Evolutionary conservation across 2,888 invertebrate species (phyloP).

Genomic region (Metacarcinus magister): DNA sequence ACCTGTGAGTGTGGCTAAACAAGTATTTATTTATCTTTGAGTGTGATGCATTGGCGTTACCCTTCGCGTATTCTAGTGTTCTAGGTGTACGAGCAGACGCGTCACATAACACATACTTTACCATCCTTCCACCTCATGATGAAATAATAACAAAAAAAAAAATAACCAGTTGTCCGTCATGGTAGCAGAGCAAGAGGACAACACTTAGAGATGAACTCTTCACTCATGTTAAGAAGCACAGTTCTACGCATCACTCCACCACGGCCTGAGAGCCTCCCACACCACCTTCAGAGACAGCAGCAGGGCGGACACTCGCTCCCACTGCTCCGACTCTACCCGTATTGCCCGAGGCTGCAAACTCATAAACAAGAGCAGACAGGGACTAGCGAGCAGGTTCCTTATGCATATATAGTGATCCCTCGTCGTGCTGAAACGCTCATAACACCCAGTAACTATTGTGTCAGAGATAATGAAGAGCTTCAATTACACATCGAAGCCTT

Average conservation of each 20-base stretch:
- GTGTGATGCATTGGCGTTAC: too few species aligned
- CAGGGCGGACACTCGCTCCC: neutral
- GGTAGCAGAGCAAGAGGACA: neutral
- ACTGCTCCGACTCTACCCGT: neutral
- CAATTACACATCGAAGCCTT: slow-evolving; percentile 21
- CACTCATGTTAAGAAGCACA: neutral
- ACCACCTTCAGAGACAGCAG: neutral
- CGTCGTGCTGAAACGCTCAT: neutral
- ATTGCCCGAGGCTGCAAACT: neutral
- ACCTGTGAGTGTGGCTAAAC: too few species aligned
- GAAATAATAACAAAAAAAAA: too few species aligned
- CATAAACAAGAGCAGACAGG: neutral
- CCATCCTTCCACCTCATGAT: neutral
- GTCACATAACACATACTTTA: neutral
- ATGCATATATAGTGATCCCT: slow-evolving; percentile 11
- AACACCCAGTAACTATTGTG: slow-evolving; percentile 31
- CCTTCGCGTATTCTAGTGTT: neutral
- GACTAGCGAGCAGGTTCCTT: slow-evolving; percentile 9
- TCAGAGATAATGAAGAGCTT: slow-evolving; percentile 36
- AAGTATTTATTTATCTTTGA: too few species aligned
- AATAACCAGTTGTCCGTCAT: neutral
- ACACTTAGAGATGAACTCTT: neutral
- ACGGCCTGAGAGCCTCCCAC: neutral
- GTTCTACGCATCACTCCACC: neutral
- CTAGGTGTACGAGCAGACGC: neutral